A percentile compares a stretch with the other conserved stretches of the same genome.
Evolutionary conservation across 2,113 vertebrate genomes (phyloP).

Genomic region (Hassar affinis): DNA sequence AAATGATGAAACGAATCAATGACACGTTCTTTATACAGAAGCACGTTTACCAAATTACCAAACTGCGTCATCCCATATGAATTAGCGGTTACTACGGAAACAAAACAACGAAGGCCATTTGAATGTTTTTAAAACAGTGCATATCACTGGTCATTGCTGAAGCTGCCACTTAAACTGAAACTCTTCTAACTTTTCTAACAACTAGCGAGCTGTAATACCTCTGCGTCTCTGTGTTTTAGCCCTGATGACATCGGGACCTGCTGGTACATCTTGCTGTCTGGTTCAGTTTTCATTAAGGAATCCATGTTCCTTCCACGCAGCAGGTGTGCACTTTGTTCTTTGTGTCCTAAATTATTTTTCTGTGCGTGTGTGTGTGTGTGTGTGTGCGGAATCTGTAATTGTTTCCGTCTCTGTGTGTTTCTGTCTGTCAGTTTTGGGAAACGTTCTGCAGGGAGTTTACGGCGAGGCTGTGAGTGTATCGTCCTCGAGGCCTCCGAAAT

Average conservation of each 20-base stretch:
- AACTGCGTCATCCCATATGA: too few relatives aligned
- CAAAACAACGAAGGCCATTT: too few relatives aligned
- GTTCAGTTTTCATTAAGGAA: conserved; percentile 89
- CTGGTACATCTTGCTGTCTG: conserved; percentile 89
- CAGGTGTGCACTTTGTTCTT: conserved; percentile 62
- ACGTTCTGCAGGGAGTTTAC: conserved; percentile 56
- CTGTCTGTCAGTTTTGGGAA: conserved; percentile 57
- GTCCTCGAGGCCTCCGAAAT: conserved; percentile 54
- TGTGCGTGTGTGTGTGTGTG: not conserved
- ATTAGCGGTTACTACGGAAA: too few relatives aligned
- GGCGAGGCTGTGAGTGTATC: conserved; percentile 55
- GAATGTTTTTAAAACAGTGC: too few relatives aligned
- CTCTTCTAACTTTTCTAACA: too few relatives aligned
- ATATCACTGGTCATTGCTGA: too few relatives aligned
- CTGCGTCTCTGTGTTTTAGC: conserved; percentile 31
- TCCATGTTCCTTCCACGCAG: conserved; percentile 91
- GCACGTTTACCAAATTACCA: too few relatives aligned
- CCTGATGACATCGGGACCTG: conserved; percentile 86
- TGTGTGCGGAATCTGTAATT: not conserved
- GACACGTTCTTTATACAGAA: too few relatives aligned
- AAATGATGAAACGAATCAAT: too few relatives aligned
- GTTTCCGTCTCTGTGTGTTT: not conserved
- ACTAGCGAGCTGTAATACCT: too few relatives aligned
- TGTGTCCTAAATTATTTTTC: not conserved
- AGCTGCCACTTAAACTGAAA: not conserved